A percentile compares a stretch with the other conserved stretches of the same genome.
Evolutionary conservation across 1,140 invertebrate genomes (phyloP).

Genomic region (Zaprionus camerounensis): DNA sequence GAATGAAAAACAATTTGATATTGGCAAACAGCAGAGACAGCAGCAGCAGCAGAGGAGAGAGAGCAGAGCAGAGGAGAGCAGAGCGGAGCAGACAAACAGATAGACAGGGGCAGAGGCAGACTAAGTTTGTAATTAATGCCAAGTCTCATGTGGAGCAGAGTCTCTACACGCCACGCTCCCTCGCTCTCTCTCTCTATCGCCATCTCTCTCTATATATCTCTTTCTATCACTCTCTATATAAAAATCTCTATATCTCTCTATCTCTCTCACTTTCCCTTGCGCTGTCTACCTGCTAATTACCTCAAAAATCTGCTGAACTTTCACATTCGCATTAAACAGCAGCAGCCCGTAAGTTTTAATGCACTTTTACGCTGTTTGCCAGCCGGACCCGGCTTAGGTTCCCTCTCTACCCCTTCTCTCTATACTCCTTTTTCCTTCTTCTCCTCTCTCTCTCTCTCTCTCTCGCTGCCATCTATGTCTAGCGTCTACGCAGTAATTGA

Average conservation of each 20-base stretch:
- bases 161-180: background rate
- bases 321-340: conserved; percentile 25
- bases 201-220: too few species aligned
- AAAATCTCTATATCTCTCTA: background rate
- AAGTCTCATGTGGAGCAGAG: conserved; percentile 14
- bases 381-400: background rate
- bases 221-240: too few species aligned
- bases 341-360: conserved; percentile 48
- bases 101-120: conserved; percentile 21
- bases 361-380: conserved; percentile 30
- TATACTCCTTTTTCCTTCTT: too few species aligned
- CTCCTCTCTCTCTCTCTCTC: background rate
- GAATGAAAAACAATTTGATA: conserved; percentile 46
- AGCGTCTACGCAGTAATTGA: conserved; percentile 52
- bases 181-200: background rate
- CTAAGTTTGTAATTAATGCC: conserved; percentile 49
- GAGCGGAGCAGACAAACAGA: conserved; percentile 9
- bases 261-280: background rate
- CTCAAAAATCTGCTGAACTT: conserved; percentile 38
- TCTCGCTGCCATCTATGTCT: conserved; percentile 16
- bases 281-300: conserved; percentile 47
- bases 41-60: conserved; percentile 1
- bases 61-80: conserved; percentile 6
- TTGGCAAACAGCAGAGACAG: conserved; percentile 36
- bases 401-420: background rate